A percentile compares a stretch with the other conserved stretches of the same genome.
phyloP scores from a whole-genome alignment of 64 coral and sea anemone species.

The Acropora tenuis region DNA sequence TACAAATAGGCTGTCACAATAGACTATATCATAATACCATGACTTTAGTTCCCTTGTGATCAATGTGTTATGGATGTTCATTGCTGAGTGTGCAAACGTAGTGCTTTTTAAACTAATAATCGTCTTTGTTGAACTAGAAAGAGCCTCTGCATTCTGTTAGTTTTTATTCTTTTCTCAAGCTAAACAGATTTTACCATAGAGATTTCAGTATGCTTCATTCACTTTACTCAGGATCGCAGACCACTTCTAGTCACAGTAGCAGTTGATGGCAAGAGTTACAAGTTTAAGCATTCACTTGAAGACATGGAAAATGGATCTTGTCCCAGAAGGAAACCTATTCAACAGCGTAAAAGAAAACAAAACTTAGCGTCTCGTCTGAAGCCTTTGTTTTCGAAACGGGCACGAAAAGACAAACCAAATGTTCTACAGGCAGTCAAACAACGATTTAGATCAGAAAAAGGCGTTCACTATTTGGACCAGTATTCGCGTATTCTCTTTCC shows the following conservation, averaged over 20 bases:
- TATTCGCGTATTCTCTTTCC: constrained; percentile 83
- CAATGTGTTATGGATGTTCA: no score
- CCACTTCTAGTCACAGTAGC: constrained; percentile 65
- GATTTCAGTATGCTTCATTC: no score
- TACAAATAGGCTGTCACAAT: no score
- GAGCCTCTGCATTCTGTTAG: no score
- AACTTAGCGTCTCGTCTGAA: constrained; percentile 23
- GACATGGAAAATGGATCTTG: constrained; percentile 58
- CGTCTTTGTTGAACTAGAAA: no score
- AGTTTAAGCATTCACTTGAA: constrained; percentile 46
- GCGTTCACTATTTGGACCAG: constrained; percentile 56
- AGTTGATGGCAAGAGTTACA: constrained; percentile 60
- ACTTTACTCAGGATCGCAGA: constrained; percentile 27
- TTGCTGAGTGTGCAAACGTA: no score
- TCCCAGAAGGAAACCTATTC: background rate
- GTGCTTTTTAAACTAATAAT: no score
- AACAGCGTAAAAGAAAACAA: constrained; percentile 38
- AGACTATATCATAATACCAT: no score
- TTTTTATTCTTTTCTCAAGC: no score
- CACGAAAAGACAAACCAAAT: background rate
- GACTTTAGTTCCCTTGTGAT: no score
- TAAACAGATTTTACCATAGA: no score
- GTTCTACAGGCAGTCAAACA: background rate
- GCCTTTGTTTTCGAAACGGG: constrained; percentile 24
- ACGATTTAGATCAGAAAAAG: constrained; percentile 24